These are phyloP conservation scores for Pica pica DNA, from an alignment of 2,113 vertebrate genomes.

Conservation along the genomic window DNA sequence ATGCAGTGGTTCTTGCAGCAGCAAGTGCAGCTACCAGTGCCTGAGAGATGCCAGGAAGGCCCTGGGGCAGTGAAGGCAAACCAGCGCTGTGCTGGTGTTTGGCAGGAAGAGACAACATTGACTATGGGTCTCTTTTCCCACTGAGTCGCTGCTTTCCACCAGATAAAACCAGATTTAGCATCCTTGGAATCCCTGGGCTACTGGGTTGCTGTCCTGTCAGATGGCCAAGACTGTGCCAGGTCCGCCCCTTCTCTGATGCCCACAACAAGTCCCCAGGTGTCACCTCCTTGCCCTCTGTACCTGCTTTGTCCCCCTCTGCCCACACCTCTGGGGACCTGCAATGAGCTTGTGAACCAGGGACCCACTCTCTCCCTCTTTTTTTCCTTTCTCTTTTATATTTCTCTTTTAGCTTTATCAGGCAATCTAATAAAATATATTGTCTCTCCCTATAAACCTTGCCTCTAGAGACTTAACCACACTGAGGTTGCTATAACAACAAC, in stretches of 20 bases:
- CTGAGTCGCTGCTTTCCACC: not conserved
- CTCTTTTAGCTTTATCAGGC: conserved; percentile 14
- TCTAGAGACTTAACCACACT: not conserved
- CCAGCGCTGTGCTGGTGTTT: not conserved
- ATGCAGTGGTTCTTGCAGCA: not conserved
- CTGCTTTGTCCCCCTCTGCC: not conserved
- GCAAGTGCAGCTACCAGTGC: not conserved
- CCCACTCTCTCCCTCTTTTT: not conserved
- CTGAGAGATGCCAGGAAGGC: not conserved
- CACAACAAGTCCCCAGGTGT: fast-evolving
- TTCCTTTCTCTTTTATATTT: not conserved
- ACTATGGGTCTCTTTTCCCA: not conserved
- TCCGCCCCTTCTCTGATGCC: not conserved
- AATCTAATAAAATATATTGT: conserved; percentile 44
- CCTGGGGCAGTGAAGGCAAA: not conserved
- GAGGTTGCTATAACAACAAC: conserved; percentile 60
- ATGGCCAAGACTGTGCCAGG: fast-evolving
- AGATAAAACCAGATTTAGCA: not conserved
- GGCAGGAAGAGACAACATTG: not conserved
- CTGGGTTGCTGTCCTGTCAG: not conserved
- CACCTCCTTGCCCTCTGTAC: not conserved
- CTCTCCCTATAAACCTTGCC: conserved; percentile 57
- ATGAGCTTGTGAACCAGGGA: not conserved
- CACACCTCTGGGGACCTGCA: not conserved
- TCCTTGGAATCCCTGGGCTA: not conserved